Base-by-base conservation (phyloP, 2,888 invertebrate genomes). In the Microdon myrmicae region DNA sequence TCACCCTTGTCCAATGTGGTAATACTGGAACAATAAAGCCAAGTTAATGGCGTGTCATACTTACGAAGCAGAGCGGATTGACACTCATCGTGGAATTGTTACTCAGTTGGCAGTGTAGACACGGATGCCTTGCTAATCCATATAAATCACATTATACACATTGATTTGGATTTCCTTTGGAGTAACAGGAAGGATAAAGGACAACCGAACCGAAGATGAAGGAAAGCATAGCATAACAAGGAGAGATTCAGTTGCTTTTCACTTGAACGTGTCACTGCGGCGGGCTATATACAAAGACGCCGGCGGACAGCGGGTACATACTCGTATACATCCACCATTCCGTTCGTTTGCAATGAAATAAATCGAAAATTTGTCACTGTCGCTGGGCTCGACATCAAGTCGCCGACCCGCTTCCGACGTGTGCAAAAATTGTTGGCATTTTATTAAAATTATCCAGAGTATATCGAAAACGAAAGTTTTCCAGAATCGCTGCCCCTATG, bases 331-430 rank as follows among this genome's bases (percentile, higher is more conserved):
- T n/a, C 31, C 38, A 39, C 34, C 25, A 28, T 43, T 29, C 39
- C 47, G 22, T 61, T 49, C 61, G 37, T 43, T 47, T 64, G 49
- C 37, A 68, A 54, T 67, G 69, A 69, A 70, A 70, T 70, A 70
- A 70, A 70, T 70, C 68, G 70, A 61, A 67, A 67, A 70, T 70
- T 70, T 70, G 69, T 70, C 70, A 70, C 68, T 70, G 70, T 70
- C 70, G 68, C 66, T 56, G 67, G 55, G 67, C 68, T 69, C 70
- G 70, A 70, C 70, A 70, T 69, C 69, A 68, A 70, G 70, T 68
- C 70, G 70, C 69, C 70, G 66, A 38, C 59, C 67, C 61, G 70
- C 45, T 69, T 69, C 70, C 70, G 70, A 69, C 67, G 68, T 69
- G 51, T 51, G 58, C 58, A 60, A 60, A 66, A 53, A 59, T 66